Evolutionary conservation across 2,888 invertebrate species (phyloP).

Genomic region (Acleris holmiana): DNA sequence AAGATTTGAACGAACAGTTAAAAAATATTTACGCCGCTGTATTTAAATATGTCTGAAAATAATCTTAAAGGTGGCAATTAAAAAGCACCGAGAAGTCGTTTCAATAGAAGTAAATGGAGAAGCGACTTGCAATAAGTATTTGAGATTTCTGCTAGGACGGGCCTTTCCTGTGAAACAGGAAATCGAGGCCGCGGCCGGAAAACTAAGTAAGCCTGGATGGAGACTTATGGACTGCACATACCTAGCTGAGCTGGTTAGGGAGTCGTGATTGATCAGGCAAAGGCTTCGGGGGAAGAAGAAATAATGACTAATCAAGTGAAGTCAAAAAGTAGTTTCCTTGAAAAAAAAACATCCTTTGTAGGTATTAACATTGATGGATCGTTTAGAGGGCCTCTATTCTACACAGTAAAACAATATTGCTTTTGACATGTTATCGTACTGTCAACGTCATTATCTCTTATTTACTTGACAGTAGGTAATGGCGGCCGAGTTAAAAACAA

Average conservation of each 20-base stretch:
- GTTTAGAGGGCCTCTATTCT: no score
- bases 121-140: slow-evolving; percentile 45
- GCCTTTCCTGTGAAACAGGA: slow-evolving; percentile 64
- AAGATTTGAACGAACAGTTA: no score
- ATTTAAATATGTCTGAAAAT: slow-evolving; percentile 26
- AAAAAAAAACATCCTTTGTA: no score
- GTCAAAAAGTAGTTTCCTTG: no score
- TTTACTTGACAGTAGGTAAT: no score
- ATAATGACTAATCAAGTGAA: slow-evolving; percentile 3
- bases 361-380: no score
- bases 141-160: slow-evolving; percentile 51
- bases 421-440: no score
- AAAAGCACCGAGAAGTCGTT: slow-evolving; percentile 8
- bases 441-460: no score
- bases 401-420: no score
- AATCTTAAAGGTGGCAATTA: slow-evolving; percentile 7
- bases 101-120: slow-evolving; percentile 38
- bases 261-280: not conserved
- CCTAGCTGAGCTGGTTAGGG: slow-evolving; percentile 1
- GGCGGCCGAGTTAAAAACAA: no score
- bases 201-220: slow-evolving; percentile 48
- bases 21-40: no score
- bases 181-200: slow-evolving; percentile 59
- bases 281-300: slow-evolving; percentile 2
- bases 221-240: not conserved